Evolutionary conservation across 2,113 vertebrate species (phyloP), one percentile per base, ranked within the genome.

Genomic region (Speoplatyrhinus poulsoni): DNA sequence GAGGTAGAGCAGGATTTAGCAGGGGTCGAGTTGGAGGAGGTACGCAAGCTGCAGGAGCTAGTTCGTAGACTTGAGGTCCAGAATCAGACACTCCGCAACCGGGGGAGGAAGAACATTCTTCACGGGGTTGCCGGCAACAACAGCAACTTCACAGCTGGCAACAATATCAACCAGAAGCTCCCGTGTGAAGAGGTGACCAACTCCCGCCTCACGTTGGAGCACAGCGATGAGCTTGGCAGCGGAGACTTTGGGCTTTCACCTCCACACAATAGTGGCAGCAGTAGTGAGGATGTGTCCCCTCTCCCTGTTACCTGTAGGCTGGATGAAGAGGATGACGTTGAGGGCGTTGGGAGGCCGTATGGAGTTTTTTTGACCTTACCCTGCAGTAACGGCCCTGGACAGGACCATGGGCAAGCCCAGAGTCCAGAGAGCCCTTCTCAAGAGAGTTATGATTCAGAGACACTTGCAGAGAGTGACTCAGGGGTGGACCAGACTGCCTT

Each of bases 11-110:
- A 87, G 0, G 68, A 90, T 47, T 87, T 90, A 53, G 87, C 86
- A 16, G 92, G 83, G 53, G 79, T 87, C 0, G 95, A 95, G 81
- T 82, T 96, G 53, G 94, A 94, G 62, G 95, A 98, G 90, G 95
- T 96, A 15, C 87, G 91, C 9, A 96, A 96, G 88, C 87, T 98
- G 64, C 93, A 94, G 79, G 95, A 97, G 83, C 93, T 97, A 0
- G 93, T 97, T 17, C 86, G 90, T 54, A 93, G 94, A 46, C 76
- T 98, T 77, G 95, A 98, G 85, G 84, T 98, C 11, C 94, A 96
- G 88, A 96, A 94, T 33, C 94, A 97, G 88, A 94, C 92, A n/a
- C 79, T 94, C 1, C 91, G 94, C 56, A 92, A 32, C 69, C 90
- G 93, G 65, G 87, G 92, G 2, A 63, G 81, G 73, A 93, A 90